Conservation (phyloP, 1,140 invertebrate species). For the Bombus soroeensis region DNA sequence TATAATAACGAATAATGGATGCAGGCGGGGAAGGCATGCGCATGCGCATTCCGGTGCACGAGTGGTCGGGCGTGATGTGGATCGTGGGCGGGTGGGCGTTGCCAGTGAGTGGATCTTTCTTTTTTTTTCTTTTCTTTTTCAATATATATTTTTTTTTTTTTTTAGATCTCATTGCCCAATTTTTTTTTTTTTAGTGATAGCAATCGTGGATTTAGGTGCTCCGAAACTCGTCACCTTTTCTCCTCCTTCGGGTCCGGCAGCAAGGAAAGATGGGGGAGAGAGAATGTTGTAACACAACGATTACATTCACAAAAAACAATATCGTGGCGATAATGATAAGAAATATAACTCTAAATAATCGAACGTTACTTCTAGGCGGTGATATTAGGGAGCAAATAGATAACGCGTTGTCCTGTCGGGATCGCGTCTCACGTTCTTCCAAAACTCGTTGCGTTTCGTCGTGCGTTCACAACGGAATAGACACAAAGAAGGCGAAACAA, state of each 20-base stretch:
- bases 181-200: constrained; percentile 74
- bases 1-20: constrained; percentile 68
- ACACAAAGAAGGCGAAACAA: not conserved
- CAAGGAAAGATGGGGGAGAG: constrained; percentile 85
- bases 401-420: constrained; percentile 47
- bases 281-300: constrained; percentile 84
- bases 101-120: constrained; percentile 75
- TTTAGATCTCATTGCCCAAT: constrained; percentile 49
- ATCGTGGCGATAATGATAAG: constrained; percentile 78
- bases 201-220: constrained; percentile 84
- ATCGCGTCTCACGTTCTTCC: not conserved
- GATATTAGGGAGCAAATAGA: constrained; percentile 82
- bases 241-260: constrained; percentile 86
- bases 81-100: constrained; percentile 73
- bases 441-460: not conserved
- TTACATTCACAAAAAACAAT: constrained; percentile 83
- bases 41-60: constrained; percentile 81
- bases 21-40: constrained; percentile 77
- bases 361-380: constrained; percentile 81
- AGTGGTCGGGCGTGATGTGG: constrained; percentile 75
- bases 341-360: constrained; percentile 81
- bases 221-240: constrained; percentile 88
- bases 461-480: not conserved
- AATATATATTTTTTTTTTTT: constrained; percentile 42
- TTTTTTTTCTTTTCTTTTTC: constrained; percentile 30